These are phyloP conservation scores for Drosophila algonquin DNA, from an alignment of 2,888 invertebrate species.

Conservation along the genomic window DNA sequence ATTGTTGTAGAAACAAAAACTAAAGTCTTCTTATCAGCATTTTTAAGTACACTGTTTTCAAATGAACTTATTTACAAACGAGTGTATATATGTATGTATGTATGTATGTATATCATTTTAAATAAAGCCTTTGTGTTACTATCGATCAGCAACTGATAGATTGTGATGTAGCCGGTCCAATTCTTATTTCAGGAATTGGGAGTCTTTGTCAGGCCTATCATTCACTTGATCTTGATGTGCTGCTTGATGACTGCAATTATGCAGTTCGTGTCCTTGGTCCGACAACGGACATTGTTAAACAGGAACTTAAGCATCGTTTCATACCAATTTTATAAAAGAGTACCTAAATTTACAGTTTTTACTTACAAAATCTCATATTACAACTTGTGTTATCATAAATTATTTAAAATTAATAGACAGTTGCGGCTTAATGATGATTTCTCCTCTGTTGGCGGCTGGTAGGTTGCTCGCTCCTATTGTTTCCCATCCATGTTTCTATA, in stretches of 20 bases:
- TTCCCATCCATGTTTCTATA: not conserved
- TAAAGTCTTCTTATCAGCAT: slow-evolving; percentile 46
- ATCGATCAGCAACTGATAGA: slow-evolving; percentile 3
- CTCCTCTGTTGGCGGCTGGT: not conserved
- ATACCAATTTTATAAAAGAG: not conserved
- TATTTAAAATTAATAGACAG: not conserved
- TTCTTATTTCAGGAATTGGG: not conserved
- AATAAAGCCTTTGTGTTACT: slow-evolving; percentile 9
- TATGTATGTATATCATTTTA: not conserved
- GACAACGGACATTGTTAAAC: not conserved
- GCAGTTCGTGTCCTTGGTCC: not conserved
- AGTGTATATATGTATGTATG: slow-evolving; percentile 7
- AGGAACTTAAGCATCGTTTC: not conserved
- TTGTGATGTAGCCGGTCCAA: not conserved
- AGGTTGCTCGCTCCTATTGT: not conserved
- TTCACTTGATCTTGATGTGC: not conserved
- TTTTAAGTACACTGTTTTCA: slow-evolving; percentile 37
- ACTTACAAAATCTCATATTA: not conserved
- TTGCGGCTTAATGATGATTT: not conserved
- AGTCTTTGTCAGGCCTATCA: not conserved
- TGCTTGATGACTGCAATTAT: not conserved
- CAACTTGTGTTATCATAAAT: not conserved
- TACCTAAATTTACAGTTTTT: not conserved
- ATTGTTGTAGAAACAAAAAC: slow-evolving; percentile 44
- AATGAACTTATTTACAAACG: slow-evolving; percentile 36